These are phyloP conservation scores for Listronotus oregonensis DNA, from an alignment of 1,140 invertebrate genomes.

Conservation along the genomic window DNA sequence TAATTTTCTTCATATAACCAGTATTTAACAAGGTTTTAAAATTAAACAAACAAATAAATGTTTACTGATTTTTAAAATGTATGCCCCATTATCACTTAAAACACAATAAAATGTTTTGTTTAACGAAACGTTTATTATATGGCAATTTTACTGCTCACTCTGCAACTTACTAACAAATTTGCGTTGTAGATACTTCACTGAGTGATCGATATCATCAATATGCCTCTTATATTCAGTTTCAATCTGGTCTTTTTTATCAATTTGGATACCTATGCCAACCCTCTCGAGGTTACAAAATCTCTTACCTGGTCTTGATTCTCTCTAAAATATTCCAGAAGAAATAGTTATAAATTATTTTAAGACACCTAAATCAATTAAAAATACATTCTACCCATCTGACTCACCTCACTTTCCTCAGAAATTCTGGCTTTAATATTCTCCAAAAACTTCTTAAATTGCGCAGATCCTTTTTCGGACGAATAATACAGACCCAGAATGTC, in stretches of 20 bases:
- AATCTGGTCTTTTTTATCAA: constrained; percentile 21
- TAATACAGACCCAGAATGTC: constrained; percentile 44
- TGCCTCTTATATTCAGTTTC: constrained; percentile 39
- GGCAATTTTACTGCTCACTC: background rate
- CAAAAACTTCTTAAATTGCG: constrained; percentile 32
- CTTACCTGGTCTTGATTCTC: constrained; percentile 37
- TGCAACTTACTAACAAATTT: constrained; percentile 7
- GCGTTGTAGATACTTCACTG: constrained; percentile 32
- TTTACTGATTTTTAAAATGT: too few relatives aligned
- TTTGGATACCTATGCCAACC: background rate
- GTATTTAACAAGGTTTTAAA: too few relatives aligned
- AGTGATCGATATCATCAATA: constrained; percentile 34
- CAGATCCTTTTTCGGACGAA: constrained; percentile 17
- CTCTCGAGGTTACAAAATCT: constrained; percentile 33
- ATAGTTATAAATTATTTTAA: too few relatives aligned
- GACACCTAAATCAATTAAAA: too few relatives aligned
- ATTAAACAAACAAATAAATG: too few relatives aligned
- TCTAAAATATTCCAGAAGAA: constrained; percentile 29
- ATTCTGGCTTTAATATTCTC: constrained; percentile 39
- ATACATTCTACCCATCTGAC: background rate
- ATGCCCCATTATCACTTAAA: too few relatives aligned
- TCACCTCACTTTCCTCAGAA: constrained; percentile 33
- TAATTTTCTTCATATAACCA: too few relatives aligned
- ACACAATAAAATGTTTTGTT: too few relatives aligned
- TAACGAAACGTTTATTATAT: too few relatives aligned